Base-by-base conservation (phyloP, 2,113 vertebrate species). In the Onychorhynchus coronatus region DNA sequence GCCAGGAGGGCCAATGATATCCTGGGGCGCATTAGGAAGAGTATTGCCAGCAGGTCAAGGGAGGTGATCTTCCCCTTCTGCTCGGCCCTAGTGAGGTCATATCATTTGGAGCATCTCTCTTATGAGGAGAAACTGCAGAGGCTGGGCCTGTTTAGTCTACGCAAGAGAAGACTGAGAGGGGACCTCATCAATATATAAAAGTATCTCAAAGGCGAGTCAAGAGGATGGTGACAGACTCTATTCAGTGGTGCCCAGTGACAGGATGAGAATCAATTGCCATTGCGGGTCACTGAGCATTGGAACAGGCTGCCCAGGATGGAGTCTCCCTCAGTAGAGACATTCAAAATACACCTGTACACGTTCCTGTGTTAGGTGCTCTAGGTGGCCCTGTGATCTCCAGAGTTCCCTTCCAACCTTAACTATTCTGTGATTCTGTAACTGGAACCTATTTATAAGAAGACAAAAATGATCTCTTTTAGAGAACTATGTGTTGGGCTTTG, bases 91-190 rank as follows among this genome's bases (percentile, higher is more conserved):
- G 25, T 62, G 37, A 42, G 35, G 13, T 31, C 25, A 14, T 19
- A 19, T 27, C 42, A 9, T 61, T 15, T 68, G 28, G 14, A 61
- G 4, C 16, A 75, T 30, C 21, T 61, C 25, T 42, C 24, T 15
- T n/a, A 9, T 6, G 39, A 53, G 15, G 20, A 61, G 7, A 25
- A 1, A 68, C 30, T 25, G 9, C 0, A 0, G 62, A 30, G 61
- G 67, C 5, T 22, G 30, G 7, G 7, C 9, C 11, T 41, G 13
- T n/a, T 74, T 18, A 59, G 7, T 30, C 11, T 39, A 14, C 8
- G 61, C 9, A 53, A 77, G 27, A 77, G 37, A 37, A 82, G 62
- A 61, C 8, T 46, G 28, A 53, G 33, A 74, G 46, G 13, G 11
- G 7, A 21, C 13, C 7, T 61, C 33, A 59, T 21, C 15, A 75